A percentile compares a stretch with the other conserved stretches of the same genome.
Conservation (phyloP, 2,113 vertebrate genomes). For the Cebidichthys violaceus region DNA sequence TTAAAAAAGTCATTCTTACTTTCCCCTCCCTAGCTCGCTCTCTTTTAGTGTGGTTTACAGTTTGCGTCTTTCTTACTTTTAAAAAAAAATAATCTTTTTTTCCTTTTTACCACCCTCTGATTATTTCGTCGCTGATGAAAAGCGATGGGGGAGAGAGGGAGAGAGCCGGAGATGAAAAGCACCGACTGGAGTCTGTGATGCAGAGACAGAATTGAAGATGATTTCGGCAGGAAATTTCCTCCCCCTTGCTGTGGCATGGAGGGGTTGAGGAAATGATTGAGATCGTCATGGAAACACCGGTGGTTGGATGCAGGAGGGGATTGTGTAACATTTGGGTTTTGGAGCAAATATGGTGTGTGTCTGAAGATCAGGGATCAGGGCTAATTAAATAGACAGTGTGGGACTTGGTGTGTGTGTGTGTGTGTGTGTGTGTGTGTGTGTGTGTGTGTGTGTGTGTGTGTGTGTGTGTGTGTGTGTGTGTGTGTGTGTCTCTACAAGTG, state of each 20-base stretch:
- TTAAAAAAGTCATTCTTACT: constrained; percentile 46
- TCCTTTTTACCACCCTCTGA: constrained; percentile 24
- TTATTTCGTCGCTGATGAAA: constrained; percentile 59
- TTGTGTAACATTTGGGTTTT: constrained; percentile 26
- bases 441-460: constrained; percentile 32
- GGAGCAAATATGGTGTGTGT: constrained; percentile 10
- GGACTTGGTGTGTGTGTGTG: constrained; percentile 28
- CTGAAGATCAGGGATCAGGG: constrained; percentile 27
- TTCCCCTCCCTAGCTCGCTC: background rate
- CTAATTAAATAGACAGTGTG: constrained; percentile 56
- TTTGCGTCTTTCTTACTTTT: background rate
- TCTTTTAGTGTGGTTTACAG: constrained; percentile 21
- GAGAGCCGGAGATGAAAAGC: constrained; percentile 60
- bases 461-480: background rate
- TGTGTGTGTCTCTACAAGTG: constrained; percentile 27
- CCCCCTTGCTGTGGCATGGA: constrained; percentile 21
- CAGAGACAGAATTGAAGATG: constrained; percentile 54
- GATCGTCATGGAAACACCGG: constrained; percentile 76
- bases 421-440: constrained; percentile 27
- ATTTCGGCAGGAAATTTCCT: constrained; percentile 60
- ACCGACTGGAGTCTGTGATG: constrained; percentile 37
- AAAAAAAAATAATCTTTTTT: too few species aligned
- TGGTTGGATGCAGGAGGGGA: background rate
- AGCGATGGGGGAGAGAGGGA: background rate
- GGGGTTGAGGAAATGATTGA: constrained; percentile 65